A percentile compares a stretch with the other conserved stretches of the same genome.
These are phyloP conservation scores for Spizaetus ornatus DNA, from an alignment of 2,113 vertebrate genomes.

Conservation along the genomic window DNA sequence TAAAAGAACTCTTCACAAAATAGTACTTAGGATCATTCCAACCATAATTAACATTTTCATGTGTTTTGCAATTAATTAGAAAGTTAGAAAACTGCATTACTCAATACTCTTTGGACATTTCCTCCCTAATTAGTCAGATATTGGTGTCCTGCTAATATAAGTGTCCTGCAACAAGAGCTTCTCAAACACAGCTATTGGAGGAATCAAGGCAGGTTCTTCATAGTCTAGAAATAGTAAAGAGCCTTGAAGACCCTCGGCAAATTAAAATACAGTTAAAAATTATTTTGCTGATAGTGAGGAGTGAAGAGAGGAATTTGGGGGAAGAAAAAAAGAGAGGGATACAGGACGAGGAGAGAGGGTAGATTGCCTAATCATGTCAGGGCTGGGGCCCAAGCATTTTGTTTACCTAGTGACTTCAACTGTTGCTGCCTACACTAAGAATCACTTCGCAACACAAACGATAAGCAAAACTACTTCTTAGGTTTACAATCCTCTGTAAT, in stretches of 20 bases:
- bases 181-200: neutral
- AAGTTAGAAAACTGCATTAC: constrained; percentile 55
- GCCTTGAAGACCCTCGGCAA: neutral
- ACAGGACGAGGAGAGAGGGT: neutral
- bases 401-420: neutral
- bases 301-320: neutral
- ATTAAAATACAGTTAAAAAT: neutral
- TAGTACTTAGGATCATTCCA: constrained; percentile 8
- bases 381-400: neutral
- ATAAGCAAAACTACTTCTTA: neutral
- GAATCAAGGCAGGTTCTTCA: neutral
- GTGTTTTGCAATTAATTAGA: constrained; percentile 60
- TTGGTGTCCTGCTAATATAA: constrained; percentile 10
- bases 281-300: neutral
- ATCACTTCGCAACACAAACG: constrained; percentile 2
- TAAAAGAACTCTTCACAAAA: constrained; percentile 42
- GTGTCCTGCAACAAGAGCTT: neutral
- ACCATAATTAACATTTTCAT: constrained; percentile 53
- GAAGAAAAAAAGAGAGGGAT: neutral
- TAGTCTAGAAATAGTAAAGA: neutral
- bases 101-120: constrained; percentile 29
- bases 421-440: neutral
- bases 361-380: neutral
- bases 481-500: neutral
- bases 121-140: constrained; percentile 53